These are phyloP conservation scores for Lysandra coridon DNA, from an alignment of 2,888 invertebrate genomes.

Conservation along the genomic window DNA sequence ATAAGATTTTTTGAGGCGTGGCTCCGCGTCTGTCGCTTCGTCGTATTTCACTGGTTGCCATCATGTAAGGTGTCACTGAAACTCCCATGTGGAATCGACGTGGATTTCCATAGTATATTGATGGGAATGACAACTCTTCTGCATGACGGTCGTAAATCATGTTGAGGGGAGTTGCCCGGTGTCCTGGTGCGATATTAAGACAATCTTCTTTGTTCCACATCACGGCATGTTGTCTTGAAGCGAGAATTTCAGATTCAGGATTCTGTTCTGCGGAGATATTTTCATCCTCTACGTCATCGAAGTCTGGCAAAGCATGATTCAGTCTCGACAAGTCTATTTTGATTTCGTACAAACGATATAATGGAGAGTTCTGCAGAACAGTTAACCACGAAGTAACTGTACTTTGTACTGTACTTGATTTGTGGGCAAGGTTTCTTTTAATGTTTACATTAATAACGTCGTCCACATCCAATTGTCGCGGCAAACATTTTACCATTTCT, in stretches of 20 bases:
- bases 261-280: constrained; percentile 40
- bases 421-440: constrained; percentile 49
- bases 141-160: constrained; percentile 55
- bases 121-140: constrained; percentile 60
- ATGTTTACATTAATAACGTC: constrained; percentile 52
- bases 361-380: constrained; percentile 43
- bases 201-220: constrained; percentile 52
- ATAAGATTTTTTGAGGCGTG: constrained; percentile 54
- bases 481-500: constrained; percentile 51
- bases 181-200: constrained; percentile 49
- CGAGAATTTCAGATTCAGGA: constrained; percentile 46
- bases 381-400: constrained; percentile 47
- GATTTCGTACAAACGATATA: constrained; percentile 50
- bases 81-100: constrained; percentile 48
- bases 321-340: constrained; percentile 47
- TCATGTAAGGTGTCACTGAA: constrained; percentile 51
- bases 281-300: too few species aligned
- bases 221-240: constrained; percentile 47
- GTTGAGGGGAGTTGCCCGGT: constrained; percentile 46
- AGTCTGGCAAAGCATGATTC: constrained; percentile 36
- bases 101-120: constrained; percentile 55
- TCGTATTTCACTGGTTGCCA: constrained; percentile 55
- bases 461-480: constrained; percentile 51
- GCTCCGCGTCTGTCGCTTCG: constrained; percentile 55
- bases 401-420: constrained; percentile 45